A percentile compares a stretch with the other conserved stretches of the same genome.
These are phyloP conservation scores for Acleris laterana DNA, from an alignment of 2,888 invertebrate species.

Conservation along the genomic window DNA sequence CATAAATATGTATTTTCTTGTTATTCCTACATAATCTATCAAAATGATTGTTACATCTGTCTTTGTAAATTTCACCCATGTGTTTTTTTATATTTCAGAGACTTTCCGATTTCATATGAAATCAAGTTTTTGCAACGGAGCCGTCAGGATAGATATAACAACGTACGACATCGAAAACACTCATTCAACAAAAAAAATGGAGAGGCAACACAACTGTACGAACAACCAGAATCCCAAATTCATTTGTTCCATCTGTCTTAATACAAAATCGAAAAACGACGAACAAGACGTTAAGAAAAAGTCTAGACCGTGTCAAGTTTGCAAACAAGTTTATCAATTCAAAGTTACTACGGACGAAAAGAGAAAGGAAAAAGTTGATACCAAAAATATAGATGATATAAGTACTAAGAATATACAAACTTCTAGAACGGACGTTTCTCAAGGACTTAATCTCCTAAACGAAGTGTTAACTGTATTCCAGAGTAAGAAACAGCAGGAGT, in stretches of 20 bases:
- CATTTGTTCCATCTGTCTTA: constrained; percentile 67
- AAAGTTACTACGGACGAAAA: constrained; percentile 27
- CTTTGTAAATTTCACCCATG: no score
- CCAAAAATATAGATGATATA: constrained; percentile 29
- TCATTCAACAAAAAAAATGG: constrained; percentile 26
- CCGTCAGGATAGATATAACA: constrained; percentile 61
- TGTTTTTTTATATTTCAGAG: constrained; percentile 9
- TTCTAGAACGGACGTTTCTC: constrained; percentile 53
- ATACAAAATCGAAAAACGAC: constrained; percentile 42
- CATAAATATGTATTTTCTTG: no score
- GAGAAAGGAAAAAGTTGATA: constrained; percentile 35
- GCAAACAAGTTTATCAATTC: constrained; percentile 45
- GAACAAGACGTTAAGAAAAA: constrained; percentile 41
- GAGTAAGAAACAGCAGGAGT: constrained; percentile 56
- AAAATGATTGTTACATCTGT: no score
- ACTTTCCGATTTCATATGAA: constrained; percentile 54
- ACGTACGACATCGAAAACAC: constrained; percentile 50
- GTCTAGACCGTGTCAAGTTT: constrained; percentile 54
- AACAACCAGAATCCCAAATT: constrained; percentile 48
- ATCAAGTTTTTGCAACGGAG: constrained; percentile 51
- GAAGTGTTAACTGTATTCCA: constrained; percentile 74
- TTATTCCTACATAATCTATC: no score
- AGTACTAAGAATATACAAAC: constrained; percentile 60
- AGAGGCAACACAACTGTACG: constrained; percentile 34
- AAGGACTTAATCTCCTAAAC: constrained; percentile 64